Base-by-base conservation (phyloP, 1,140 invertebrate genomes). In the Aphelinus atriplicis region DNA sequence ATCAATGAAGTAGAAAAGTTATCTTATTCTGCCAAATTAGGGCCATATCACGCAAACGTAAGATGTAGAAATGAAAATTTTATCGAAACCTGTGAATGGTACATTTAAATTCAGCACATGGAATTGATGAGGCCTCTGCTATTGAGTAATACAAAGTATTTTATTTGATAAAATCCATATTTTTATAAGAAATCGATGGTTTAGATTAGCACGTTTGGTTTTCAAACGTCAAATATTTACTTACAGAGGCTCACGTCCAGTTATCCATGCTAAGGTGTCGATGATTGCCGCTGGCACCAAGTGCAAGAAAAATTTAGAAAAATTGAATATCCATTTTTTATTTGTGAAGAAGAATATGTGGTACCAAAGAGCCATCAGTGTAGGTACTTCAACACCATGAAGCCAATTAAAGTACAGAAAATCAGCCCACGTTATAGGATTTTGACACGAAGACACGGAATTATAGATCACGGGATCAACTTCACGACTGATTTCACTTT, bases 391-490 rank as follows among this genome's bases (percentile, higher is more conserved):
- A 0, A 85, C n/a, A 0, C 88, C 89, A 76, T 87, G 85, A 0
- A 70, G 7, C 51, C 86, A 83, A 61, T 83, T 89, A 7, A 82
- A 80, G 1, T 86, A 73, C 88, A 91, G 89, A 75, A 89, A 91
- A 6, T 84, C 79, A 80, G 84, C 82, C 91, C 90, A 92, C 7
- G 87, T 90, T 42, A 92, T 80, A 2, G 90, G 90, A 56, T 90
- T 90, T 79, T 91, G 86, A 46, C 83, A 84, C 0, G 87, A 90
- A 0, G 90, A 91, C 2, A 92, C 89, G 58, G 84, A 89, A 79
- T 92, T 92, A 68, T 90, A 92, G 7, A 92, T 87, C 0, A 86
- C 81, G 6, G 89, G 88, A 6, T 86, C 26, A 26, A 64, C 45
- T 76, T 50, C 74, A 43, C 50, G 26, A 55, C 58, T 7, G 57